These are phyloP conservation scores for Drosophila burlai DNA, from an alignment of 1,140 invertebrate species.

Conservation along the genomic window DNA sequence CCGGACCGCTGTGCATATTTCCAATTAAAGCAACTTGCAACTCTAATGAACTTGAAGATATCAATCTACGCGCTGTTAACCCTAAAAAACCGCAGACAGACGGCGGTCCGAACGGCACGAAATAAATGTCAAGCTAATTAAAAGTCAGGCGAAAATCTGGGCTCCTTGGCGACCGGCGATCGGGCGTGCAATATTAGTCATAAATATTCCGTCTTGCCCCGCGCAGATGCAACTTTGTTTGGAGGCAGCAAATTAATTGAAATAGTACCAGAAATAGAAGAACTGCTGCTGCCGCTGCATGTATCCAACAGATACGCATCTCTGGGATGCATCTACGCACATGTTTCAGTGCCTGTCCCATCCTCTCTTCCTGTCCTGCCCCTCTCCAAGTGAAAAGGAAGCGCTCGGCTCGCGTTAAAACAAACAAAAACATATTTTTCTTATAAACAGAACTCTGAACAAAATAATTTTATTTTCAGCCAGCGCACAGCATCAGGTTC, in stretches of 20 bases:
- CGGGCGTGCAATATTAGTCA: conserved; percentile 71
- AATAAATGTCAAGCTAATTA: conserved; percentile 81
- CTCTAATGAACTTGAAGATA: conserved; percentile 85
- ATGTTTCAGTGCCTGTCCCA: conserved; percentile 20
- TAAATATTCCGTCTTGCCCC: conserved; percentile 41
- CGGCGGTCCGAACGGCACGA: conserved; percentile 35
- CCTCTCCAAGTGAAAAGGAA: conserved; percentile 59
- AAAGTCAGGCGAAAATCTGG: conserved; percentile 50
- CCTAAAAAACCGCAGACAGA: conserved; percentile 66
- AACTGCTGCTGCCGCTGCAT: conserved; percentile 29
- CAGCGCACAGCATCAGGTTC: conserved; percentile 50
- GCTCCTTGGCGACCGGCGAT: conserved; percentile 9
- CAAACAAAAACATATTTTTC: conserved; percentile 83
- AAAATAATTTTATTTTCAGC: conserved; percentile 78
- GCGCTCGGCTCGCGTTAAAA: conserved; percentile 68
- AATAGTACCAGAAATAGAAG: conserved; percentile 72
- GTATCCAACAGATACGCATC: conserved; percentile 74
- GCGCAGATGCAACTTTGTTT: conserved; percentile 38
- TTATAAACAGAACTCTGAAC: conserved; percentile 72
- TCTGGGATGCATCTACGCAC: conserved; percentile 53
- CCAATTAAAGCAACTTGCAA: conserved; percentile 82
- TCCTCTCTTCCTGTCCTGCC: neutral
- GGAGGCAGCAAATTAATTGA: conserved; percentile 64
- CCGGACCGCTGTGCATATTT: conserved; percentile 65
- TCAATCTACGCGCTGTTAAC: conserved; percentile 84